Evolutionary conservation across 2,797 vertebrate species (phyloP), one percentile per base, ranked within the genome.

Genomic region (Phaenicophaeus curvirostris): DNA sequence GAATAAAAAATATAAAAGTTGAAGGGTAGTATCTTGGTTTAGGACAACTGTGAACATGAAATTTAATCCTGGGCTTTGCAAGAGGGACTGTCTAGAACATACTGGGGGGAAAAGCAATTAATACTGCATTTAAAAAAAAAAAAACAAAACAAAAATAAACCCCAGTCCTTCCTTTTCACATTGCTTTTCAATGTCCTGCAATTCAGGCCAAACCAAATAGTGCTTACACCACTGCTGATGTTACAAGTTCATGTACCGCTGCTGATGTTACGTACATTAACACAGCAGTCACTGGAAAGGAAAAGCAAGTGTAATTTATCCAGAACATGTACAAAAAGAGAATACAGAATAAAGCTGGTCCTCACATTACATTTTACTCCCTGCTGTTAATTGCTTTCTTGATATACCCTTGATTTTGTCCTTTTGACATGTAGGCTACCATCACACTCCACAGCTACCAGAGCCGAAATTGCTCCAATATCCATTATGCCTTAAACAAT

Each of bases 41-140:
- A 96, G 94, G 96, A 97, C 81, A 96, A 97, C 95, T 94, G 88
- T 96, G 97, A 97, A 96, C 90, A 94, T 31, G 95, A 97, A 97
- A 95, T 95, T 96, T 94, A 95, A 96, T 96, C 92, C 85, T 55
- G 10, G 85, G 54, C 68, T 94, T 93, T 92, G 75, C 66, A 92
- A 90, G 71, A 94, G 91, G 66, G 73, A 83, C 77, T 83, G 44
- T 96, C 69, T 84, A 91, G 74, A 92, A 97, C 16, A 72, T 75
- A 82, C 13, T 41, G 39, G 20, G 61, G 35, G 62, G 65, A 28
- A 87, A 92, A 96, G 62, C 81, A 94, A 93, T 97, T 96, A 95
- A 93, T 90, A 74, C 31, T 58, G 46, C 80, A 77, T 85, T 87
- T 2, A 68, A 81, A 79, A 85, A 82, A 66, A 73, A 63, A 46